Conservation (phyloP, 2,888 invertebrate species). For the Macaria liturata region DNA sequence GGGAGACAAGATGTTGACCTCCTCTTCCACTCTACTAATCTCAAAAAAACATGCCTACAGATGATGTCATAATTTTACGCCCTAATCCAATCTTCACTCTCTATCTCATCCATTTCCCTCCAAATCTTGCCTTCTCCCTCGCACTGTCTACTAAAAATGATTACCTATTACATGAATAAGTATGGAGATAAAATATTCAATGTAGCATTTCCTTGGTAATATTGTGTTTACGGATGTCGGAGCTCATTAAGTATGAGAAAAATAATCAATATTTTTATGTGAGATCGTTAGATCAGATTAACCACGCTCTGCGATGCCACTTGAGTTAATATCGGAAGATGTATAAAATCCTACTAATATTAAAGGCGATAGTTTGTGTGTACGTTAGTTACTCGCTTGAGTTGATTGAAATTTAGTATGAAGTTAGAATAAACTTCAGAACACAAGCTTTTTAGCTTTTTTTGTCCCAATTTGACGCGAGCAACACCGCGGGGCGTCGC, state of each 20-base stretch:
- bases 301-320: neutral
- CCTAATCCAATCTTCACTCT: slow-evolving; percentile 31
- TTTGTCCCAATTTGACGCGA: too few relatives aligned
- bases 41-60: slow-evolving; percentile 38
- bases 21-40: slow-evolving; percentile 17
- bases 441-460: too few relatives aligned
- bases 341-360: too few relatives aligned
- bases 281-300: too few relatives aligned
- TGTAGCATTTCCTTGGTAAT: slow-evolving; percentile 16
- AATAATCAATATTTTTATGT: too few relatives aligned
- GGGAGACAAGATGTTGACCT: neutral
- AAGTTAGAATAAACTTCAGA: too few relatives aligned
- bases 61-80: slow-evolving; percentile 46
- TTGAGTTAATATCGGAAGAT: neutral
- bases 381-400: too few relatives aligned
- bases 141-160: slow-evolving; percentile 27
- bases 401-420: too few relatives aligned
- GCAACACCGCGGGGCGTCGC: too few relatives aligned
- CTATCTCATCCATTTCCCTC: slow-evolving; percentile 11
- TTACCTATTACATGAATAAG: slow-evolving; percentile 42
- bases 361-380: too few relatives aligned
- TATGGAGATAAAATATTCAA: slow-evolving; percentile 40
- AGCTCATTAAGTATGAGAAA: neutral
- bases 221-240: neutral
- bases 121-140: slow-evolving; percentile 6